A percentile compares a stretch with the other conserved stretches of the same genome.
phyloP scores from a whole-genome alignment of 2,113 vertebrate species.

The Macrotis lagotis region DNA sequence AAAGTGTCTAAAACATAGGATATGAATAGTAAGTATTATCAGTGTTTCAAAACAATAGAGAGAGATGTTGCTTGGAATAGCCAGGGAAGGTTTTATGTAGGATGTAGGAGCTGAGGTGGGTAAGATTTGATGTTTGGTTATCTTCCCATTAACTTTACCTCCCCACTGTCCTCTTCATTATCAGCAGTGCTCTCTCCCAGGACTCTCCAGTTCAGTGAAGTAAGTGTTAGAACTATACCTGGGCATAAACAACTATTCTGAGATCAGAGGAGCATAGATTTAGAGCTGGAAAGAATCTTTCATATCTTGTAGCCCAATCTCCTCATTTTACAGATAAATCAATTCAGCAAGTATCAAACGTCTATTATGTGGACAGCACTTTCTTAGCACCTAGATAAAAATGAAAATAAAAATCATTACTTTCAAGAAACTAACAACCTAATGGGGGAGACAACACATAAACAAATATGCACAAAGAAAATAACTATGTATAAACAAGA shows the following conservation, averaged over 20 bases:
- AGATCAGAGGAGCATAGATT: neutral
- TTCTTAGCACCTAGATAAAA: too few relatives aligned
- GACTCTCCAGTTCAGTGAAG: neutral
- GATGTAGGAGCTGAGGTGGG: neutral
- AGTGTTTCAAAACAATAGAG: neutral
- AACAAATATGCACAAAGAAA: too few relatives aligned
- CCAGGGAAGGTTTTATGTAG: neutral
- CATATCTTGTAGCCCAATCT: neutral
- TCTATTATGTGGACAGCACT: neutral
- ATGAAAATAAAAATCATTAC: neutral
- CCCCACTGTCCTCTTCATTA: neutral
- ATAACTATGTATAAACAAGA: too few relatives aligned
- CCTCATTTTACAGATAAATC: neutral
- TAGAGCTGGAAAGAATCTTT: neutral
- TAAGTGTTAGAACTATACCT: neutral
- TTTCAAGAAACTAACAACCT: neutral
- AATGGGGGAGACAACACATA: neutral
- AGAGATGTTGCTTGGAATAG: neutral
- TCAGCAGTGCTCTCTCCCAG: neutral
- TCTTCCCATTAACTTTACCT: neutral
- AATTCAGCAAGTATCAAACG: neutral
- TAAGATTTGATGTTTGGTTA: neutral
- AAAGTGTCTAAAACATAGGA: neutral
- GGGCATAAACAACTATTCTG: neutral
- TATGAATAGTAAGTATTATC: neutral